A percentile compares a stretch with the other conserved stretches of the same genome.
phyloP scores from a whole-genome alignment of 1,140 invertebrate genomes.

The Calliphora vicina region DNA sequence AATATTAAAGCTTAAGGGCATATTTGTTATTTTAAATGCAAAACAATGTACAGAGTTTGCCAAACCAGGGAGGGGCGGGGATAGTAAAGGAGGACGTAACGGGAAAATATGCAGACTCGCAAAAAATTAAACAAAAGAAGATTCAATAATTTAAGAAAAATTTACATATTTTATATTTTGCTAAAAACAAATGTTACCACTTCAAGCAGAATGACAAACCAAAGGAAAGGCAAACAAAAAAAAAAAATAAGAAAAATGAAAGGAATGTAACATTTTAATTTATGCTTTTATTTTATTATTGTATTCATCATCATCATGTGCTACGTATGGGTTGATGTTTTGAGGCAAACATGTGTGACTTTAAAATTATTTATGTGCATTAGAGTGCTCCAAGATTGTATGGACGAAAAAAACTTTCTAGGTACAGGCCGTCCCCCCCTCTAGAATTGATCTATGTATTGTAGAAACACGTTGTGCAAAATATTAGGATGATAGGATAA shows the following conservation, averaged over 20 bases:
- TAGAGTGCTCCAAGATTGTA: too few species aligned
- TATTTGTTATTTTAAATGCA: constrained; percentile 14
- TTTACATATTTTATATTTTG: not conserved
- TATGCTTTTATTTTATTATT: not conserved
- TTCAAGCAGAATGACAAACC: not conserved
- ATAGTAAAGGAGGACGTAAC: not conserved
- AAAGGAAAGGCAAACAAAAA: not conserved
- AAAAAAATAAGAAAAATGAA: not conserved
- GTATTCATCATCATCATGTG: too few species aligned
- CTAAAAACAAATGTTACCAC: not conserved
- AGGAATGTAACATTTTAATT: not conserved
- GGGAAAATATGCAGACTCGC: not conserved
- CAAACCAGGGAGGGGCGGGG: not conserved
- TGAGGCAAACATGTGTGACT: not conserved
- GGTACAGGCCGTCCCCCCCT: too few species aligned
- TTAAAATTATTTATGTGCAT: not conserved
- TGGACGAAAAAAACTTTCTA: too few species aligned
- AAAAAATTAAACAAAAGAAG: not conserved
- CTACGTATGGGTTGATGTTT: not conserved
- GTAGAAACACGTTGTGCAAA: too few species aligned
- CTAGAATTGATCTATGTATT: too few species aligned
- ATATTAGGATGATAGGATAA: too few species aligned
- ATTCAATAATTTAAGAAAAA: not conserved
- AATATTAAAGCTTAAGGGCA: constrained; percentile 2
- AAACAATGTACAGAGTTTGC: not conserved